Evolutionary conservation across 2,797 vertebrate species (phyloP).

Genomic region (Orestias chungarensis): DNA sequence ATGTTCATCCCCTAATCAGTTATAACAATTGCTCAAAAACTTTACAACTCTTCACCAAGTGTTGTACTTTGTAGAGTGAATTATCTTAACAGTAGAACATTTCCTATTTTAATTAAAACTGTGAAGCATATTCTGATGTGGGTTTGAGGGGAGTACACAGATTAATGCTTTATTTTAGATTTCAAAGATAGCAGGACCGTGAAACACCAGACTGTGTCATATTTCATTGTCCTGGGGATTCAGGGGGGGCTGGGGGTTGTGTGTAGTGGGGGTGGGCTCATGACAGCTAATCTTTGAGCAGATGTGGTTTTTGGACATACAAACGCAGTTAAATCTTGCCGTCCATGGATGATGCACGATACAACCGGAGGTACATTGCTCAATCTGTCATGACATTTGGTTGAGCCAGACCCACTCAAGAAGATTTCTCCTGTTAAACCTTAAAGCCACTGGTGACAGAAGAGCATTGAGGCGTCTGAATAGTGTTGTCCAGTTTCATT

Average conservation of each 20-base stretch:
- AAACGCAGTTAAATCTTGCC: constrained; percentile 47
- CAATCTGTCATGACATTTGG: constrained; percentile 51
- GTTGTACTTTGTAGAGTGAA: no score
- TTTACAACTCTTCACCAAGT: no score
- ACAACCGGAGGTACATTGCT: constrained; percentile 52
- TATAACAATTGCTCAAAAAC: background rate
- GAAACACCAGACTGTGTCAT: background rate
- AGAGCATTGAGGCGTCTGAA: constrained; percentile 8
- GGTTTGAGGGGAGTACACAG: background rate
- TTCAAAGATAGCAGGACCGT: background rate
- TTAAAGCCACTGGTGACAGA: constrained; percentile 8
- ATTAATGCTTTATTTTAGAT: background rate
- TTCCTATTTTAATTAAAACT: background rate
- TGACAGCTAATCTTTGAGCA: constrained; percentile 54
- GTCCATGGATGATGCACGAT: constrained; percentile 63
- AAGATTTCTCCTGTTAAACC: constrained; percentile 36
- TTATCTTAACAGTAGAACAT: no score
- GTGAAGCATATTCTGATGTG: background rate
- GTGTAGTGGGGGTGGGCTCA: constrained; percentile 4
- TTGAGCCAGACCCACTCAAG: constrained; percentile 31
- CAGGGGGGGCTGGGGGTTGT: background rate
- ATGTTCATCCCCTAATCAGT: constrained; percentile 7
- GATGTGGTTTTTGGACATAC: constrained; percentile 44
- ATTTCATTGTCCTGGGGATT: background rate
- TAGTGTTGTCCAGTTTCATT: constrained; percentile 10